Conservation (phyloP, 2,888 invertebrate genomes). For the Drosophila barbarae region DNA sequence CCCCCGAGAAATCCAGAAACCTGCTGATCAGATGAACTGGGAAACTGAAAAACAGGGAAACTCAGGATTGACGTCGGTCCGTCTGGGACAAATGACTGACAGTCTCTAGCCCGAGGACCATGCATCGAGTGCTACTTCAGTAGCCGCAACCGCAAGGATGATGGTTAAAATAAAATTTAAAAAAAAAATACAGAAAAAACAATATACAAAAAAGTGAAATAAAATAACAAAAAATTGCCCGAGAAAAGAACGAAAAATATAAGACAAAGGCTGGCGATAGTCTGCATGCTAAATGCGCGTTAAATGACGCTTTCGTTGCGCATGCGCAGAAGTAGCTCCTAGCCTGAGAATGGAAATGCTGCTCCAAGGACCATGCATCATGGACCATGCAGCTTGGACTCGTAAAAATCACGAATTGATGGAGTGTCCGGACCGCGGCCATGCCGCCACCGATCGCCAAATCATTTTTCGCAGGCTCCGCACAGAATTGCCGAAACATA, state of each 20-base stretch:
- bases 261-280: constrained; percentile 52
- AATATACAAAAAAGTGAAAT: constrained; percentile 16
- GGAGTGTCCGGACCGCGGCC: constrained; percentile 73
- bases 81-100: constrained; percentile 71
- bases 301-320: constrained; percentile 76
- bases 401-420: constrained; percentile 79
- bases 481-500: constrained; percentile 72
- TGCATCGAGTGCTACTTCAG: constrained; percentile 76
- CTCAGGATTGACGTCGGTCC: constrained; percentile 44
- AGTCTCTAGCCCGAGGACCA: constrained; percentile 53
- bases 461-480: constrained; percentile 72
- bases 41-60: neutral
- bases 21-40: neutral
- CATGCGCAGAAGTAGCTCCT: constrained; percentile 48
- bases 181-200: constrained; percentile 10
- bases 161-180: constrained; percentile 38
- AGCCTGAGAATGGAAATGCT: constrained; percentile 23
- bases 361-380: constrained; percentile 9
- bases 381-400: constrained; percentile 67
- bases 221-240: constrained; percentile 9
- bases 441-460: constrained; percentile 71
- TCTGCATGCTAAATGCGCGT: constrained; percentile 69
- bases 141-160: constrained; percentile 73
- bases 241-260: constrained; percentile 1
- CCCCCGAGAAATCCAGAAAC: neutral